A percentile compares a stretch with the other conserved stretches of the same genome.
Conservation (phyloP, 2,797 vertebrate genomes). For the Pteronotus mesoamericanus region DNA sequence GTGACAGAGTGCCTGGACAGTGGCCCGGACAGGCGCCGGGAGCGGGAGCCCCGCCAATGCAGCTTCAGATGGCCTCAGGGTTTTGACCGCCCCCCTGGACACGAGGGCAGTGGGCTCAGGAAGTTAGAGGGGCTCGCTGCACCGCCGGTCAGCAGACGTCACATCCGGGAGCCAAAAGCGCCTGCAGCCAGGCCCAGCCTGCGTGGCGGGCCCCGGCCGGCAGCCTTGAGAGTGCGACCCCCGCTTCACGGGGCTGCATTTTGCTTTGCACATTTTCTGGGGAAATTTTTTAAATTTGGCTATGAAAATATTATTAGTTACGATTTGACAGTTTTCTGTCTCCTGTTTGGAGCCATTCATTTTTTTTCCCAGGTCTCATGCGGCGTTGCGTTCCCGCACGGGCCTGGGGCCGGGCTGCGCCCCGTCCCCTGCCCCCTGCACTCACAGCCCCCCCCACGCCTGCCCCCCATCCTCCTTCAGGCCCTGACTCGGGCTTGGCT, state of each 20-base stretch:
- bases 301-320: not conserved
- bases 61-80: too few relatives aligned
- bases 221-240: fast-evolving
- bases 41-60: too few relatives aligned
- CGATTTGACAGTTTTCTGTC: not conserved
- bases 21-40: too few relatives aligned
- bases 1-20: too few relatives aligned
- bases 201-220: fast-evolving
- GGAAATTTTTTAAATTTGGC: not conserved
- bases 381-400: fast-evolving
- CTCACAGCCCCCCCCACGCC: not conserved
- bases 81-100: too few relatives aligned
- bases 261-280: not conserved
- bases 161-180: fast-evolving
- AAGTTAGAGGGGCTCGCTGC: too few relatives aligned
- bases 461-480: not conserved
- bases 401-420: fast-evolving
- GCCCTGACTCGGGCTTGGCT: not conserved
- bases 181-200: fast-evolving
- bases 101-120: too few relatives aligned
- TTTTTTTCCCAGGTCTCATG: not conserved
- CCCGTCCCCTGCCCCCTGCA: fast-evolving
- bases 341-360: not conserved
- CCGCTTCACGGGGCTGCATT: fast-evolving
- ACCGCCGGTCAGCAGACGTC: fast-evolving